Base-by-base conservation (phyloP, 2,888 invertebrate genomes). In the Thelaira solivaga region DNA sequence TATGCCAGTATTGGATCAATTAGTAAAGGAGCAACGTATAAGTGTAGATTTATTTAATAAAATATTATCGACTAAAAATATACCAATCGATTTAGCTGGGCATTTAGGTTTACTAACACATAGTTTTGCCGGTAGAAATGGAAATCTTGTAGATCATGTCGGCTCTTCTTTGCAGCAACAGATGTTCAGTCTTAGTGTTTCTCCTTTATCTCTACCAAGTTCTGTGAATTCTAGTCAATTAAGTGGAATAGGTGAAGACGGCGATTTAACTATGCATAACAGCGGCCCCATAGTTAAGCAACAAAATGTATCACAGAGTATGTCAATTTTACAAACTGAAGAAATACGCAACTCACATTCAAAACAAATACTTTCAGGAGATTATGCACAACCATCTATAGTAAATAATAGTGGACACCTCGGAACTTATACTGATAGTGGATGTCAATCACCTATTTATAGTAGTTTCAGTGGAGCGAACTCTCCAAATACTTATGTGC, bases 81-180 rank as follows among this genome's bases (percentile, higher is more conserved):
- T 92, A 29, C 90, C 92, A 1, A 90, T 88, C 85, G 88, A 89
- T 76, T 81, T 91, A 67, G 91, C 92, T 0, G 82, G 90, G 0
- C 91, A 90, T 80, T 85, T 92, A 47, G 92, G 92, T 2, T 88
- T 92, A 65, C 89, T 90, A 41, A 89, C 91, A 1, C 91, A 91
- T 85, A 80, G 90, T 88, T 81, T 87, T 86, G 47, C 89, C 82
- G 83, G 86, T 80, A 51, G 90, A 86, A 83, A 90, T 86, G 84
- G 87, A 82, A 82, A 83, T 0, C 82, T 84, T 39, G 36, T 84
- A 73, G 86, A 86, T 53, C 81, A 83, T 59, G 51, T 79, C 11
- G 59, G 72, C 11, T 80, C 82, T 59, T 81, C 80, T 24, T 83
- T 82, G 62, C 83, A 80, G 45, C 61, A 87, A 83, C 83, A 90